Evolutionary conservation across 2,113 vertebrate genomes (phyloP).

Genomic region (Phalacrocorax carbo): DNA sequence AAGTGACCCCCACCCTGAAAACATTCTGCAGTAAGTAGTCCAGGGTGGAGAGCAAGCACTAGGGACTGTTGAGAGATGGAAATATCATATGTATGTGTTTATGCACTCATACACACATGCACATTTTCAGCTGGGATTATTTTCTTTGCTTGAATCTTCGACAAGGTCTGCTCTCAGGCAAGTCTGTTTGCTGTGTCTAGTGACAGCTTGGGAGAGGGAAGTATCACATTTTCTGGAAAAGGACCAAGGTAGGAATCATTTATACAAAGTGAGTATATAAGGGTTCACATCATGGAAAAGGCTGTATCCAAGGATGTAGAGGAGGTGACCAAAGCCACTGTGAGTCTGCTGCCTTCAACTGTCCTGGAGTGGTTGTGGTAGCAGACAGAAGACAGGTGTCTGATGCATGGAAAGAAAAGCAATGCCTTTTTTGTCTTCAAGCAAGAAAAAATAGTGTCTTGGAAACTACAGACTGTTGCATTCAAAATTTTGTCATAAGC

Average conservation of each 20-base stretch:
- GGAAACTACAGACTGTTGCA: background rate
- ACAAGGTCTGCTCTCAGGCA: background rate
- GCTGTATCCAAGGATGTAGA: background rate
- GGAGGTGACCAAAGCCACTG: background rate
- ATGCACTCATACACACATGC: background rate
- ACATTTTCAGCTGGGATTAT: background rate
- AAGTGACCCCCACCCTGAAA: background rate
- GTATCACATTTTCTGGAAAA: background rate
- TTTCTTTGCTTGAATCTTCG: background rate
- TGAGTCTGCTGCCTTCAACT: background rate
- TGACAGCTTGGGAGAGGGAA: background rate
- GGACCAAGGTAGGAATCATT: background rate
- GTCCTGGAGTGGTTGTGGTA: background rate
- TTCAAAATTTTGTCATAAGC: background rate
- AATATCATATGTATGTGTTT: background rate
- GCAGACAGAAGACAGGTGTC: background rate
- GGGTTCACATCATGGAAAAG: background rate
- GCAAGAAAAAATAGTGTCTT: background rate
- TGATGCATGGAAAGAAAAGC: background rate
- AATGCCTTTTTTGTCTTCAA: background rate
- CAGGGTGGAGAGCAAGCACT: background rate
- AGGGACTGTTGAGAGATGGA: background rate
- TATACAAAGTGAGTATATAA: background rate
- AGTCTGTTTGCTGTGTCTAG: background rate
- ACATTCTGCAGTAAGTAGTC: background rate